Evolutionary conservation across 2,888 invertebrate genomes (phyloP).

Genomic region (Mythimna albipuncta): DNA sequence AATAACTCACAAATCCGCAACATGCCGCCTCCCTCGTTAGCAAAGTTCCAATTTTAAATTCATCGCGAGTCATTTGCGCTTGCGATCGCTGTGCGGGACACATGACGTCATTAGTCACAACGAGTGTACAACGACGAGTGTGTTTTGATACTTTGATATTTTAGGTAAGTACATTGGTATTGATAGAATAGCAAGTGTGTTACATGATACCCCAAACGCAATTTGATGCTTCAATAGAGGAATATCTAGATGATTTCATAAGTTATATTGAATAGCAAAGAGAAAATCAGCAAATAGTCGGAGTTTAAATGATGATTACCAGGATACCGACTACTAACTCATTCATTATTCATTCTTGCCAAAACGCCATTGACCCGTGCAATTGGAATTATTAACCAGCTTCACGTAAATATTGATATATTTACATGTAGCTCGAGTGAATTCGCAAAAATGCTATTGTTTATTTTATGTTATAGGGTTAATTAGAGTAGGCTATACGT

Average conservation of each 20-base stretch:
- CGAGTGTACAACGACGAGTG: slow-evolving; percentile 49
- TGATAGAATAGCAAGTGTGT: not conserved
- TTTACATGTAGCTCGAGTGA: too few relatives aligned
- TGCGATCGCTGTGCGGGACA: slow-evolving; percentile 88
- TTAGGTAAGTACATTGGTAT: not conserved
- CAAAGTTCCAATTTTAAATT: slow-evolving; percentile 89
- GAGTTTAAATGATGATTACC: not conserved
- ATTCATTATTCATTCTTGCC: too few relatives aligned
- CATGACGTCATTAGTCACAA: slow-evolving; percentile 89
- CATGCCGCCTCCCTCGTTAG: slow-evolving; percentile 86
- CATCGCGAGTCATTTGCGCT: slow-evolving; percentile 89
- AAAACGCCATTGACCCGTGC: too few relatives aligned
- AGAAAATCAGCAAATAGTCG: not conserved
- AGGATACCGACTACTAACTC: too few relatives aligned
- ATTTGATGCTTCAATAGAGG: not conserved
- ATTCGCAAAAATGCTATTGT: too few relatives aligned
- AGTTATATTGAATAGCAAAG: not conserved
- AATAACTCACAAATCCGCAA: slow-evolving; percentile 81
- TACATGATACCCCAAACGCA: too few relatives aligned
- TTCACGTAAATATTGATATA: too few relatives aligned
- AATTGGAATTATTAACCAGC: too few relatives aligned
- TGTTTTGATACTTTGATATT: slow-evolving; percentile 71
- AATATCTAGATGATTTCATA: not conserved
- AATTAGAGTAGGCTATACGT: too few relatives aligned
- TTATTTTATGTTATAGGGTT: too few relatives aligned